Evolutionary conservation across 2,888 invertebrate species (phyloP), one percentile per base, ranked within the genome.

Genomic region (Caenorhabditis panamensis): DNA sequence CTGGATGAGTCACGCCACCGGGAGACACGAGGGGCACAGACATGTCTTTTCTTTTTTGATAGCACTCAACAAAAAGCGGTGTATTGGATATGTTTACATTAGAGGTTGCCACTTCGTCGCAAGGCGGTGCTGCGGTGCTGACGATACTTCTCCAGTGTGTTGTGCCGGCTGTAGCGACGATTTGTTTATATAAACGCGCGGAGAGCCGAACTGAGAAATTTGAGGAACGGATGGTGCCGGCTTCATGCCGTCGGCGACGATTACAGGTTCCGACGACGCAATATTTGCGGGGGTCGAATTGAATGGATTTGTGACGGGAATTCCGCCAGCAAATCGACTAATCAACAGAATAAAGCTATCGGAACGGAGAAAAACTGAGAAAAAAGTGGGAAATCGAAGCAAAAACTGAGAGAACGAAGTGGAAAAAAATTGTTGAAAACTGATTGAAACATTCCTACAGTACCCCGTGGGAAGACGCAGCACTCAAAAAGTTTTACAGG

Each of bases 81-180:
- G 59, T 66, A 73, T 64, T 66, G 73, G 73, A 73, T 73, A 73
- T 73, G 73, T 73, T 73, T 73, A 73, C 73, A 73, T 73, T 73
- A 64, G 73, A 73, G 68, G 68, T 68, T 68, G 68, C 68, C 68
- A 68, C 68, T 64, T 63, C 54, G n/a, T 49, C 31, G 56, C 16
- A n/a, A n/a, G n/a, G n/a, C n/a, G n/a, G n/a, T n/a, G n/a, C n/a
- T n/a, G n/a, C 47, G 54, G 4, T 31, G 54, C 54, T 44, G 66
- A 54, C 66, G 66, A 54, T 51, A 41, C 71, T 49, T 31, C 53
- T 54, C 36, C 41, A 9, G 4, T 9, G 51, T 26, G n/a, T n/a
- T n/a, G n/a, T 44, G 54, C 11, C 41, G 24, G n/a, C n/a, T n/a
- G n/a, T n/a, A n/a, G 11, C 49, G 51, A 51, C 62, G 44, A 64